Evolutionary conservation across 2,113 vertebrate genomes (phyloP), one percentile per base, ranked within the genome.

Genomic region (Donacobius atricapilla): DNA sequence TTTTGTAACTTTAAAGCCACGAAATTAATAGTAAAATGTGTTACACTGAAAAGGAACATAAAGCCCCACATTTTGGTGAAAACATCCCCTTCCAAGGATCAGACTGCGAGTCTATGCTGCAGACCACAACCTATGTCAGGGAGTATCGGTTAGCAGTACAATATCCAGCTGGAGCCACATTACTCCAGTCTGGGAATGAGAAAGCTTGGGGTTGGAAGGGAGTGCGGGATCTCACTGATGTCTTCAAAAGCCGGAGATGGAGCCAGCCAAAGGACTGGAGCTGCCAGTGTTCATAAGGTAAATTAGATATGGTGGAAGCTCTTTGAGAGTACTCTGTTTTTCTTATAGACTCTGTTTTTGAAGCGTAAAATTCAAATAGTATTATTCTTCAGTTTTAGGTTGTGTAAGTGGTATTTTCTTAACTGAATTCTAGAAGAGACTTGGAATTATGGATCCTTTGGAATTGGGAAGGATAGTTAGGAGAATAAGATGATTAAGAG

Each of bases 201-300:
- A 31, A 37, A 22, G 47, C 39, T 63, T 75, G 60, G 30, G 25
- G 20, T 45, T 73, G 61, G 37, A 56, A 69, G 16, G 51, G 35
- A 5, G 1, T 51, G 24, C 0, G 0, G 22, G 45, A 73, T 45
- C 50, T 81, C 3, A 0, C 6, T 28, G 40, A 18, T 57, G 39
- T 27, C 51, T 82, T 84, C 51, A 53, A 51, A 57, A 79, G 19
- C 14, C 44, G 51, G 68, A 66, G 61, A 19, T 22, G 39, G 64
- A 70, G 42, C n/a, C 24, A 70, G 64, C 45, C 54, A 45, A 45
- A 87, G 70, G 47, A 35, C 51, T 78, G 5, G 6, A 85, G 40
- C 47, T 3, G 3, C 28, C 21, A 7, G 33, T 31, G 25, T 22
- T 37, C 20, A 0, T 51, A 30, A 80, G 71, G 54, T 50, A 39